Evolutionary conservation across 2,888 invertebrate species (phyloP).

Genomic region (Chloromyia formosa): DNA sequence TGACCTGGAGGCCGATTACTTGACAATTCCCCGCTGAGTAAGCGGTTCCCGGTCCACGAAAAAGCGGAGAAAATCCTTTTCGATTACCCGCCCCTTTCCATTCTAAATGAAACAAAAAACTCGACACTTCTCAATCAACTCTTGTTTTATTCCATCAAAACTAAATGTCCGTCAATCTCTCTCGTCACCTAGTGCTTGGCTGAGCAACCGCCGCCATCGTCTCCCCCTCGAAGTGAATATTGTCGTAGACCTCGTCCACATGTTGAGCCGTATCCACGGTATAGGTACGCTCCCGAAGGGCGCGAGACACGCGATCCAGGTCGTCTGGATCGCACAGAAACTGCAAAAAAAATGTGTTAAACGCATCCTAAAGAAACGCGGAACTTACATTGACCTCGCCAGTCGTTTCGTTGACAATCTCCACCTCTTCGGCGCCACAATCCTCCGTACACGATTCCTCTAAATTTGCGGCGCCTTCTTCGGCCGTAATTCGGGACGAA

Average conservation of each 20-base stretch:
- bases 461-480: slow-evolving; percentile 56
- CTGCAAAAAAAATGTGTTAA: slow-evolving; percentile 59
- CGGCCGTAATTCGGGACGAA: too few relatives aligned
- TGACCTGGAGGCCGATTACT: too few relatives aligned
- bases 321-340: slow-evolving; percentile 68
- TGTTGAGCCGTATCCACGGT: slow-evolving; percentile 57
- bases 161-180: too few relatives aligned
- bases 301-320: slow-evolving; percentile 64
- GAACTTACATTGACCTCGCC: slow-evolving; percentile 56
- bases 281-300: slow-evolving; percentile 62
- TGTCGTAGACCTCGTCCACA: slow-evolving; percentile 69
- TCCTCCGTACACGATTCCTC: slow-evolving; percentile 70
- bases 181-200: too few relatives aligned
- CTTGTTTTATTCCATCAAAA: too few relatives aligned
- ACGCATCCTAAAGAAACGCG: not conserved
- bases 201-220: too few relatives aligned
- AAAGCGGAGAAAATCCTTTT: too few relatives aligned
- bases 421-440: slow-evolving; percentile 75
- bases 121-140: too few relatives aligned
- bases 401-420: slow-evolving; percentile 63
- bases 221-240: slow-evolving; percentile 54
- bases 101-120: too few relatives aligned
- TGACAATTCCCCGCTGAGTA: too few relatives aligned
- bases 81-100: too few relatives aligned
- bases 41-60: too few relatives aligned